Evolutionary conservation across 1,140 invertebrate species (phyloP).

Genomic region (Choristoneura fumiferana): DNA sequence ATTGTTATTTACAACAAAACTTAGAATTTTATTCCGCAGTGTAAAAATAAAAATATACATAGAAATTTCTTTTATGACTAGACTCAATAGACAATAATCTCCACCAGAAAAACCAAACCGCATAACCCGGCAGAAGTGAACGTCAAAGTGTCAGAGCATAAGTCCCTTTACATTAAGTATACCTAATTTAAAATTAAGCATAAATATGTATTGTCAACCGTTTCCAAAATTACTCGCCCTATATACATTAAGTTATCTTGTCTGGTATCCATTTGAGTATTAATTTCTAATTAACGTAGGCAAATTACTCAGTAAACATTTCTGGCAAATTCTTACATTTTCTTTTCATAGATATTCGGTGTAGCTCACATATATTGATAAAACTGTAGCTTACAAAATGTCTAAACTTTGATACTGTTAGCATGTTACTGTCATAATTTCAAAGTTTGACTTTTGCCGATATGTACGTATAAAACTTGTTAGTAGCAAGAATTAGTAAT

Average conservation of each 20-base stretch:
- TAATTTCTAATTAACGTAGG: slow-evolving; percentile 30
- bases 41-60: slow-evolving; percentile 46
- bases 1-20: too few relatives aligned
- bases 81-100: slow-evolving; percentile 34
- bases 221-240: slow-evolving; percentile 69
- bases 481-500: slow-evolving; percentile 51
- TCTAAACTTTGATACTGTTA: slow-evolving; percentile 57
- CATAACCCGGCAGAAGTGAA: slow-evolving; percentile 11
- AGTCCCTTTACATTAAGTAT: slow-evolving; percentile 40
- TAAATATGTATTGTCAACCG: slow-evolving; percentile 72
- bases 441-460: slow-evolving; percentile 72
- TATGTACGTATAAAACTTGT: slow-evolving; percentile 34
- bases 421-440: slow-evolving; percentile 33
- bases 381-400: slow-evolving; percentile 50
- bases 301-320: slow-evolving; percentile 36
- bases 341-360: not conserved
- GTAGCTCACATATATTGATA: slow-evolving; percentile 25
- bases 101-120: slow-evolving; percentile 20
- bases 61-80: slow-evolving; percentile 56
- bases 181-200: slow-evolving; percentile 61
- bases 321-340: slow-evolving; percentile 6
- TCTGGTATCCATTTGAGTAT: slow-evolving; percentile 41
- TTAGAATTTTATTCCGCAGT: slow-evolving; percentile 29
- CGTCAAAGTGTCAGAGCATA: slow-evolving; percentile 34
- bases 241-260: slow-evolving; percentile 48